These are phyloP conservation scores for Ooceraea biroi DNA, from an alignment of 1,140 invertebrate genomes.

Conservation along the genomic window DNA sequence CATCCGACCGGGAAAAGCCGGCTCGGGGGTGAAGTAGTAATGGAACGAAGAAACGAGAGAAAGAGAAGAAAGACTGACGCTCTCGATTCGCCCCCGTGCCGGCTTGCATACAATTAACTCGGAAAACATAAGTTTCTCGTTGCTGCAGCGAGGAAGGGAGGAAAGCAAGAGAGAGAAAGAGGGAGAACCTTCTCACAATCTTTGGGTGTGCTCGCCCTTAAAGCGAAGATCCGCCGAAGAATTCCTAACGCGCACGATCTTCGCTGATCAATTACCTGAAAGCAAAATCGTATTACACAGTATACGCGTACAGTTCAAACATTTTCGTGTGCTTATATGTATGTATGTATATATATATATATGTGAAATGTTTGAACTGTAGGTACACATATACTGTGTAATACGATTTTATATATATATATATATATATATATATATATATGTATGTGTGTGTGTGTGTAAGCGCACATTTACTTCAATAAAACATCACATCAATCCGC, in stretches of 20 bases:
- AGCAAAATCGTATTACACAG: background rate
- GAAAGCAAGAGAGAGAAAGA: background rate
- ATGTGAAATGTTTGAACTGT: no score
- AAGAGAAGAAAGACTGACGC: background rate
- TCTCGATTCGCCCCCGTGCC: background rate
- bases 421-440: no score
- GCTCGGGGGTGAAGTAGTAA: constrained; percentile 3
- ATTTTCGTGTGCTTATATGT: no score
- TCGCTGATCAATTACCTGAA: constrained; percentile 7
- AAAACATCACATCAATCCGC: no score
- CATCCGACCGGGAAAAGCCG: constrained; percentile 42
- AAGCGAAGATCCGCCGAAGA: background rate
- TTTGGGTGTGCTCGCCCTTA: no score
- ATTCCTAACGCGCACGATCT: background rate
- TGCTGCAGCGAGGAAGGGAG: background rate
- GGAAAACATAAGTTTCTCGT: constrained; percentile 53
- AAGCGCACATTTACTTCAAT: no score
- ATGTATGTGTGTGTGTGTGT: no score
- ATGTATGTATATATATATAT: no score
- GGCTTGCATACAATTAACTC: constrained; percentile 50
- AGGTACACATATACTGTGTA: no score
- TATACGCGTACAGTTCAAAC: background rate
- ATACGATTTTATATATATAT: no score
- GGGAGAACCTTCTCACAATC: background rate
- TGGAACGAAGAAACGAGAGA: constrained; percentile 29